Percentiles rank a stretch among this genome's conserved stretches.
Evolutionary conservation across 2,888 invertebrate genomes (phyloP).

Genomic region (Chaetogeoica ovagalla): DNA sequence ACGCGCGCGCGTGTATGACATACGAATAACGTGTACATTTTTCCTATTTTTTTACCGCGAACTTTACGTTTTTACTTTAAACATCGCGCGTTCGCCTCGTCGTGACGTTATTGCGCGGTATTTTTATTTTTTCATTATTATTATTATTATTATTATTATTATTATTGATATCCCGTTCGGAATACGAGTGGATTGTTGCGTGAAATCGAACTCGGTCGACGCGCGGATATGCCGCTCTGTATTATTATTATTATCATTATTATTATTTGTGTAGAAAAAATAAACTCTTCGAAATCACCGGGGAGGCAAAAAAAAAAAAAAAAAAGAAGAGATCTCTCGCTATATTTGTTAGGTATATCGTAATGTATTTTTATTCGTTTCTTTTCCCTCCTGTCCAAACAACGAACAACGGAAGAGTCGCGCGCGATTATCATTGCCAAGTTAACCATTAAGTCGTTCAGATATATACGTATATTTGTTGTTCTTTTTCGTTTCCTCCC

Average conservation of each 20-base stretch:
- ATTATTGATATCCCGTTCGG: too few species aligned
- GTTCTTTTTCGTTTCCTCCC: conserved; percentile 8
- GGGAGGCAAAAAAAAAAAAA: neutral
- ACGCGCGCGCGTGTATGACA: too few species aligned
- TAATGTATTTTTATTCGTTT: neutral
- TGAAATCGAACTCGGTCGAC: neutral
- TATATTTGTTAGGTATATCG: neutral
- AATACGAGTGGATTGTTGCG: neutral
- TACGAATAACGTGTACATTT: too few species aligned
- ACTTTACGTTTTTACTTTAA: too few species aligned
- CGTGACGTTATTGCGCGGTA: too few species aligned
- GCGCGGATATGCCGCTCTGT: too few species aligned
- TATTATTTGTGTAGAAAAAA: neutral
- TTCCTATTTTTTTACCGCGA: too few species aligned
- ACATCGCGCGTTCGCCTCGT: too few species aligned
- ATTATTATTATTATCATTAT: too few species aligned
- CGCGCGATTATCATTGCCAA: conserved; percentile 44
- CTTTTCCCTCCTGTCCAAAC: neutral
- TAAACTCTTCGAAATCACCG: neutral
- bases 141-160: too few species aligned
- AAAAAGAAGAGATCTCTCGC: neutral
- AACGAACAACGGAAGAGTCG: conserved; percentile 29
- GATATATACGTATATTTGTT: too few species aligned
- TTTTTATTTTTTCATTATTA: too few species aligned
- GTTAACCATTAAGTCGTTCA: conserved; percentile 45